Base-by-base conservation (phyloP, 2,113 vertebrate species). In the Elachura formosa region DNA sequence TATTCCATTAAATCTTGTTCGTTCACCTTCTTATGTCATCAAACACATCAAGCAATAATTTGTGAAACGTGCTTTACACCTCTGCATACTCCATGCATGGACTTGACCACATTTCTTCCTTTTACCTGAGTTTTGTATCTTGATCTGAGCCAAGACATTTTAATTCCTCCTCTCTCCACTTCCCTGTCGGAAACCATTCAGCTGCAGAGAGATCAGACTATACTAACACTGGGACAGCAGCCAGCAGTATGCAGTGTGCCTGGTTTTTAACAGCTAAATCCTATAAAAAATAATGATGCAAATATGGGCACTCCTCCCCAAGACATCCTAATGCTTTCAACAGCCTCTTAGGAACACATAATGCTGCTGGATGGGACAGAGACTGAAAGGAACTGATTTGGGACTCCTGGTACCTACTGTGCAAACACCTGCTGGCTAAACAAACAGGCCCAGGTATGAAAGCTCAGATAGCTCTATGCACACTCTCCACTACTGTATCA, bases 221-320 rank as follows among this genome's bases (percentile, higher is more conserved):
- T n/a, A 36, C 43, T 48, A 58, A 81, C 9, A 36, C 62, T 51
- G 54, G 93, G 93, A 89, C 24, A 64, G 75, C 71, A 93, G 89
- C 84, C 89, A 95, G 81, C 71, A 94, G 62, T 73, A 93, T 22
- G 2, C 18, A 1, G 24, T n/a, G 34, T 94, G 87, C 82, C 87
- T 87, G 58, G 59, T 81, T 89, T 91, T 80, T 82, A 91, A 85
- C 71, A 89, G 87, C 81, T 97, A 89, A 87, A 87, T 69, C 67
- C 75, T 84, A 94, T 85, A 43, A 94, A 92, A 95, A 84, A 85
- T 80, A 87, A 89, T 33, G 87, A 94, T 91, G 59, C 48, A 89
- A 87, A 89, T 45, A 90, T 4, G 12, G 49, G n/a, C 84, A 82
- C 28, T 75, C 36, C 62, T 89, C 54, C 58, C 41, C 0, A 0